A percentile compares a stretch with the other conserved stretches of the same genome.
Evolutionary conservation across 2,888 invertebrate species (phyloP).

Genomic region (Spisula subtruncata): DNA sequence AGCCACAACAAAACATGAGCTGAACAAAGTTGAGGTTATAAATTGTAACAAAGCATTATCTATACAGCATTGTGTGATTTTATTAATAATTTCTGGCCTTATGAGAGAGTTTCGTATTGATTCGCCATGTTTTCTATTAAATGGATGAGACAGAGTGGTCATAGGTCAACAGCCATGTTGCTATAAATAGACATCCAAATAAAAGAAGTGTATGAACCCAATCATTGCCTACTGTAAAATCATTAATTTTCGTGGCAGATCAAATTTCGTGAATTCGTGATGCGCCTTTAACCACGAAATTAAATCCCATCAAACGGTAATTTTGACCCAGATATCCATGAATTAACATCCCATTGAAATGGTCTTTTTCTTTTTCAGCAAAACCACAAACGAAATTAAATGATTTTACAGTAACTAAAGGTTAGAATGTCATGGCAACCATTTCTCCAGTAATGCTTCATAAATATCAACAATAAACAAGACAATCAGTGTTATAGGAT

Average conservation of each 20-base stretch:
- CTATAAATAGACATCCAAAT: slow-evolving; percentile 5
- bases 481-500: background rate
- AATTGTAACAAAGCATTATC: background rate
- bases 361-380: no score
- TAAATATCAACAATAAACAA: slow-evolving; percentile 21
- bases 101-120: slow-evolving; percentile 20
- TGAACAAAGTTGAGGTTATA: background rate
- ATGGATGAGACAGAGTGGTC: background rate
- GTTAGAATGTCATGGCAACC: slow-evolving; percentile 17
- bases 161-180: background rate
- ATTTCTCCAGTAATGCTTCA: background rate
- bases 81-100: background rate
- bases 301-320: no score
- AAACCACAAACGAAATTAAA: no score
- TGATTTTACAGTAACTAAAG: no score
- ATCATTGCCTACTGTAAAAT: no score
- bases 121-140: slow-evolving; percentile 13
- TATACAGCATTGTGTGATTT: background rate
- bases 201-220: background rate
- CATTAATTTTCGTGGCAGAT: no score
- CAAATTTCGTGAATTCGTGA: no score
- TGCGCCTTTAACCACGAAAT: no score
- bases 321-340: no score
- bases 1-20: no score
- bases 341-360: no score